Evolutionary conservation across 2,797 vertebrate genomes (phyloP), one percentile per base, ranked within the genome.

Genomic region (Acanthopagrus latus): DNA sequence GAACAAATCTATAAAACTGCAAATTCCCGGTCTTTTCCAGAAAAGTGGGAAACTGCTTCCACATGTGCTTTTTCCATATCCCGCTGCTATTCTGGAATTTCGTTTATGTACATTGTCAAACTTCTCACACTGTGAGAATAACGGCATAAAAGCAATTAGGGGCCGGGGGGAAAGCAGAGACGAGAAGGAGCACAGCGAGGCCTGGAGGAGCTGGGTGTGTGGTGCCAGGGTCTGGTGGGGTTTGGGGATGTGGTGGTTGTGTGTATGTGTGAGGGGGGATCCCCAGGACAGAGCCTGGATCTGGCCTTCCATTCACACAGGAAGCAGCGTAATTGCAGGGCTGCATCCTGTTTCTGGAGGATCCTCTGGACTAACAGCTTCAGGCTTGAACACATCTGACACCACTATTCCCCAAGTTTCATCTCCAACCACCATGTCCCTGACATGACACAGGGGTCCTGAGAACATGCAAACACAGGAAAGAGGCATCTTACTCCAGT

Each of bases 71-170:
- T 92, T 91, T 95, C 91, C 91, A 90, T 89, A 88, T 90, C 89
- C 94, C 78, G 84, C 90, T 91, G 92, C 89, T 93, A 84, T 88
- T 91, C 90, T 94, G 94, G 94, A 94, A 93, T 94, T 93, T 87
- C 71, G 83, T 94, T 93, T 93, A 93, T 94, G 90, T 93, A 91
- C 87, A 91, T 92, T 93, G 92, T 94, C 93, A 94, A 91, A 94
- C 91, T 91, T 91, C 92, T 94, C 91, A 90, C 91, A 93, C 88
- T 93, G 91, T 89, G 92, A 93, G 94, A 93, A 94, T 91, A 92
- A 92, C 93, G 88, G 91, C 88, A 90, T 91, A 88, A 88, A 94
- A 91, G 92, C 85, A 90, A 92, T 94, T 93, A 91, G 84, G 86
- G 87, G 90, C 87, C 79, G 80, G 60, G 79, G 86, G 81, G 77